A percentile compares a stretch with the other conserved stretches of the same genome.
Conservation (phyloP, 1,140 invertebrate species). For the Ridgeia piscesae region DNA sequence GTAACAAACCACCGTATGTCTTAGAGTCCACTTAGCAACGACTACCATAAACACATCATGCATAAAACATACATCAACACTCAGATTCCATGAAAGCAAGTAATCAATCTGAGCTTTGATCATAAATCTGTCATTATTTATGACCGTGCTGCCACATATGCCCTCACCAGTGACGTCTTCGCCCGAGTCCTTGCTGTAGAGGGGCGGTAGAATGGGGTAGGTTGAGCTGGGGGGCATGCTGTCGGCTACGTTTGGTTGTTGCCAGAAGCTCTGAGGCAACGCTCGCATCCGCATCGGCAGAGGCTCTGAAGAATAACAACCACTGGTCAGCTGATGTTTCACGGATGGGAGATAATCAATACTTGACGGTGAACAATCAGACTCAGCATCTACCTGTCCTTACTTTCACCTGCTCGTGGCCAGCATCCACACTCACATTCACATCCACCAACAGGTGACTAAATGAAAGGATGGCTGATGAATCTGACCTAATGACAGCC, state of each 20-base stretch:
- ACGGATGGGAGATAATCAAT: not conserved
- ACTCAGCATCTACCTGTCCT: not conserved
- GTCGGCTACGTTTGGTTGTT: constrained; percentile 61
- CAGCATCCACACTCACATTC: not conserved
- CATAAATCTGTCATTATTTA: not conserved
- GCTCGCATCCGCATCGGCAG: constrained; percentile 63
- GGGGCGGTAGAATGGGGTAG: constrained; percentile 58
- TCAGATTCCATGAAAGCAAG: not conserved
- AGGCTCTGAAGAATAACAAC: constrained; percentile 53
- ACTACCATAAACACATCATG: not conserved
- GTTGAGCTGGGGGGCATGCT: constrained; percentile 56
- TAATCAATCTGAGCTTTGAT: not conserved
- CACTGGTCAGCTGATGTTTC: not conserved
- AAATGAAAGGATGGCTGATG: not conserved
- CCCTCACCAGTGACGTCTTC: constrained; percentile 21
- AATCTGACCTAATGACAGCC: not conserved
- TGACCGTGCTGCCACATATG: not conserved
- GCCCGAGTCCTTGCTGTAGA: constrained; percentile 50
- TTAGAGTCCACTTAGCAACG: not conserved
- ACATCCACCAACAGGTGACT: not conserved
- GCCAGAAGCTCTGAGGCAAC: constrained; percentile 64
- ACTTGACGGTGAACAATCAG: not conserved
- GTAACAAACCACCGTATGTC: not conserved
- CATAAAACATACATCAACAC: not conserved
- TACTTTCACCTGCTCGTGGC: not conserved